Conservation (phyloP, 2,797 vertebrate species). For the Sciaenops ocellatus region DNA sequence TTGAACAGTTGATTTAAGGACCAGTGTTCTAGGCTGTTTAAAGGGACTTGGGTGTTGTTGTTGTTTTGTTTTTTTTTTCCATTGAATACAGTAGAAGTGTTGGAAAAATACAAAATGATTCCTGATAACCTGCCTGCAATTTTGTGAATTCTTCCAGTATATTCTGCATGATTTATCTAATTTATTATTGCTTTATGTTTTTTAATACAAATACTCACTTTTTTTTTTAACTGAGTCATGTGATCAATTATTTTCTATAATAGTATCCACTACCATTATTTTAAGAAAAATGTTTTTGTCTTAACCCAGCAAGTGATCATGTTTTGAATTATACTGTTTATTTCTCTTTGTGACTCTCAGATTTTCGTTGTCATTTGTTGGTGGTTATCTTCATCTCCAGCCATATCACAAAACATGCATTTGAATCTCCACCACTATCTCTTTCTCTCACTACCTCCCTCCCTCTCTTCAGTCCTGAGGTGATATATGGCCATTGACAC, state of each 20-base stretch:
- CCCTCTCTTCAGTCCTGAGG: slow-evolving; percentile 41
- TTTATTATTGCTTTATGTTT: neutral
- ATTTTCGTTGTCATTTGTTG: slow-evolving; percentile 11
- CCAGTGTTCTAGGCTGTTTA: slow-evolving; percentile 34
- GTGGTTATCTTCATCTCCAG: slow-evolving; percentile 8
- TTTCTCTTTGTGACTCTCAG: neutral
- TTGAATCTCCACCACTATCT: slow-evolving; percentile 36
- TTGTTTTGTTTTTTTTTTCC: neutral
- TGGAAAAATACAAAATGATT: neutral
- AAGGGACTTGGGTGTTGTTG: slow-evolving; percentile 15
- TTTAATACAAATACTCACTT: too few relatives aligned
- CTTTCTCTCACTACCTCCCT: slow-evolving; percentile 21
- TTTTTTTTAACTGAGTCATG: neutral
- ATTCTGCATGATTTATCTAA: neutral
- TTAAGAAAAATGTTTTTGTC: neutral
- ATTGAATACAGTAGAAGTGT: neutral
- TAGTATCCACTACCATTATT: neutral
- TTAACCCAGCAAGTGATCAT: neutral
- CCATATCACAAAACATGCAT: slow-evolving; percentile 17
- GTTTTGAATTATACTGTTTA: neutral
- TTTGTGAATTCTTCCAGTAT: neutral
- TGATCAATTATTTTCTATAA: neutral
- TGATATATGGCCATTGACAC: slow-evolving; percentile 87
- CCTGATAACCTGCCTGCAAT: neutral
- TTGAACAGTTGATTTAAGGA: slow-evolving; percentile 58